A percentile compares a stretch with the other conserved stretches of the same genome.
Evolutionary conservation across 1,140 invertebrate genomes (phyloP).

Genomic region (Lasioglossum albipes): DNA sequence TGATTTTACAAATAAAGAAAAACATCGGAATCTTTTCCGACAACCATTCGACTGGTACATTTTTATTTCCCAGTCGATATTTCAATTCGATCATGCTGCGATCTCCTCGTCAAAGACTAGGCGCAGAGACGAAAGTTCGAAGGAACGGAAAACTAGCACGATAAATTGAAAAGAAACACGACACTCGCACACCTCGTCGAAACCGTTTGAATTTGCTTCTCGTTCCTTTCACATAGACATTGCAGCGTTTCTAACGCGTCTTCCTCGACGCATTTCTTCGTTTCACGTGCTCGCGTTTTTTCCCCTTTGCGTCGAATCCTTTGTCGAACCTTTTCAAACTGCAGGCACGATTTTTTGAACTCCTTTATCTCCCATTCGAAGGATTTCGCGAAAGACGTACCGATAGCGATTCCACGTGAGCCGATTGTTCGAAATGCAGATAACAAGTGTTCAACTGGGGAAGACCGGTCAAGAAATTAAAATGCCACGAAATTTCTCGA

Average conservation of each 20-base stretch:
- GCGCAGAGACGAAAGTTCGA: background rate
- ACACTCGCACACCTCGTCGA: background rate
- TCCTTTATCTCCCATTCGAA: slow-evolving; percentile 1
- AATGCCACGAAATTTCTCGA: too few relatives aligned
- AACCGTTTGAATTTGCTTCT: slow-evolving; percentile 8
- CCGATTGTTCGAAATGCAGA: too few relatives aligned
- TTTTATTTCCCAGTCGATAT: slow-evolving; percentile 4
- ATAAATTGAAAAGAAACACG: slow-evolving; percentile 32
- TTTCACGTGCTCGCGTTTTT: background rate
- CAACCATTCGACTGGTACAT: background rate
- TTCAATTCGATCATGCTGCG: background rate
- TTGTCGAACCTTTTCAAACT: background rate
- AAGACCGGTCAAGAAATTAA: too few relatives aligned
- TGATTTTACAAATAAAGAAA: too few relatives aligned
- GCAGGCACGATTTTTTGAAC: background rate
- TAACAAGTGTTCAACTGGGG: too few relatives aligned
- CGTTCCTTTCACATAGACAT: slow-evolving; percentile 24
- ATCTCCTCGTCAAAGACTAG: background rate
- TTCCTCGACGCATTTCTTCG: background rate
- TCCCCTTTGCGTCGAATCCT: too few relatives aligned
- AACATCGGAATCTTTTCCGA: too few relatives aligned
- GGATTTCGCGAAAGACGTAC: too few relatives aligned
- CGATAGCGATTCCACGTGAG: too few relatives aligned
- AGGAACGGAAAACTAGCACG: background rate
- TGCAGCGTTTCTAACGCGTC: background rate